Conservation (phyloP, 1,140 invertebrate species). For the Papilio machaon region DNA sequence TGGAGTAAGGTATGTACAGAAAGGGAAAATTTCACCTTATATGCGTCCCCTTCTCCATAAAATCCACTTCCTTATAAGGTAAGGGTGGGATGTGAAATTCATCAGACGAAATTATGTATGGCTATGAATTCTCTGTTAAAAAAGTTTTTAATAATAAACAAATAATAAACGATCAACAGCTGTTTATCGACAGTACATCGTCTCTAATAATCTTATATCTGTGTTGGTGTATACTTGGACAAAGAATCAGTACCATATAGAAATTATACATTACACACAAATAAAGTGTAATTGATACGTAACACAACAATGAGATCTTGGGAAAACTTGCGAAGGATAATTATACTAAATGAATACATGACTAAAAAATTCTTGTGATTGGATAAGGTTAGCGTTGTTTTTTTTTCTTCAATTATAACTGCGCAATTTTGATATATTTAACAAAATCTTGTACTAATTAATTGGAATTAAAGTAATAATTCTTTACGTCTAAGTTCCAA, state of each 20-base stretch:
- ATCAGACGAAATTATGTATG: too few species aligned
- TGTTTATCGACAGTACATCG: not conserved
- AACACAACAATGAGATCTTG: not conserved
- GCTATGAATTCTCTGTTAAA: too few species aligned
- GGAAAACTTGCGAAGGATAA: not conserved
- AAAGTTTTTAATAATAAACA: not conserved
- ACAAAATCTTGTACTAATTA: not conserved
- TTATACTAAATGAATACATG: not conserved
- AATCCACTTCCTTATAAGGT: too few species aligned
- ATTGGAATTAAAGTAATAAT: not conserved
- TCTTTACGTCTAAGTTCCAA: not conserved
- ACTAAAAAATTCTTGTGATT: not conserved
- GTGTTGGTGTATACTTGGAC: not conserved
- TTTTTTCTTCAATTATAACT: not conserved
- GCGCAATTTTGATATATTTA: not conserved
- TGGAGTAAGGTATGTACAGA: too few species aligned
- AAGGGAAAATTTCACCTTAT: too few species aligned
- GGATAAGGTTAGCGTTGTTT: not conserved
- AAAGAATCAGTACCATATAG: not conserved
- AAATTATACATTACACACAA: conserved; percentile 6
- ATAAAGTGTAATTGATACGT: not conserved
- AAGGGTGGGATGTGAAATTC: too few species aligned
- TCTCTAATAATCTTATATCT: not conserved
- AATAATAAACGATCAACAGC: not conserved
- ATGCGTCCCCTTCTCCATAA: too few species aligned